phyloP scores from a whole-genome alignment of 2,113 vertebrate species.

The Amblyornis subalaris region DNA sequence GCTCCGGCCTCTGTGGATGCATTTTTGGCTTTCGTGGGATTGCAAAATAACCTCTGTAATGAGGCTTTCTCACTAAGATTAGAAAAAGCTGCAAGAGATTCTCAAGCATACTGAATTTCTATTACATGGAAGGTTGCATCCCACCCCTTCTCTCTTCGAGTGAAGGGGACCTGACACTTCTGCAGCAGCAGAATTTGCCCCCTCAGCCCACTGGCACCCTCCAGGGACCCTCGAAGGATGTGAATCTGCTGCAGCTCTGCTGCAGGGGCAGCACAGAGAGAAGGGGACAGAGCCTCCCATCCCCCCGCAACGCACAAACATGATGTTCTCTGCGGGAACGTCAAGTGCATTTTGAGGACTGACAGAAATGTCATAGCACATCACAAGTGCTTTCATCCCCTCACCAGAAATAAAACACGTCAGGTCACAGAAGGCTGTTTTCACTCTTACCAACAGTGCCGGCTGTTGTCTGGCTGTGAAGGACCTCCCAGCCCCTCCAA shows the following conservation, averaged over 20 bases:
- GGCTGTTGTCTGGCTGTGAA: constrained; percentile 26
- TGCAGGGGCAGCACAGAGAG: neutral
- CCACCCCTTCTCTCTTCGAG: neutral
- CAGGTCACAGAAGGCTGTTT: constrained; percentile 40
- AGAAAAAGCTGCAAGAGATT: neutral
- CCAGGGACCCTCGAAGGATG: neutral
- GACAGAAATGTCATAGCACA: constrained; percentile 6
- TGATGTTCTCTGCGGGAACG: neutral
- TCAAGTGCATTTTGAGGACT: neutral
- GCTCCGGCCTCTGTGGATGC: neutral
- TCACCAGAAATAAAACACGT: constrained; percentile 31
- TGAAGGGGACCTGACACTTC: neutral
- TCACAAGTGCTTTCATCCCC: constrained; percentile 2
- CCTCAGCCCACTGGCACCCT: neutral
- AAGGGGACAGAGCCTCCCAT: neutral
- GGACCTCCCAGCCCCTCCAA: neutral
- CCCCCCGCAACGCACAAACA: neutral
- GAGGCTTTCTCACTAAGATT: neutral
- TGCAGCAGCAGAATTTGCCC: neutral
- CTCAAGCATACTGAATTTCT: neutral
- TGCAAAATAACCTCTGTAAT: neutral
- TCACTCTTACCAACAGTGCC: neutral
- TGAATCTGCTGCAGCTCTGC: neutral
- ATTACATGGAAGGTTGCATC: neutral
- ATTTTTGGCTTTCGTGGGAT: neutral